Percentiles rank a stretch among this genome's conserved stretches.
These are phyloP conservation scores for Rhagonycha fulva DNA, from an alignment of 2,888 invertebrate species.

Conservation along the genomic window DNA sequence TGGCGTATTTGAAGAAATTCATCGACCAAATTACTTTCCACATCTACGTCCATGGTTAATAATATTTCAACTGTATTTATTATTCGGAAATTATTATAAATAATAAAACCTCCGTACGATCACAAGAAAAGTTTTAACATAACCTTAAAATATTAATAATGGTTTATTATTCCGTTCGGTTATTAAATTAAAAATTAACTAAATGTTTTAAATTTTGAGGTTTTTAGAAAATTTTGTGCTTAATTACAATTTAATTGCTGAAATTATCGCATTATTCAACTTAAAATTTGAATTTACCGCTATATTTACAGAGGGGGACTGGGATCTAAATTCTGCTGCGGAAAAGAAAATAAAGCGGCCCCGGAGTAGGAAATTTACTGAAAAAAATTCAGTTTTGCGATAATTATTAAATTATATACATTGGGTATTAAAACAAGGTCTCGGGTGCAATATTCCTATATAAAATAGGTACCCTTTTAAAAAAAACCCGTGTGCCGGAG, in stretches of 20 bases:
- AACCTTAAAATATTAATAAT: neutral
- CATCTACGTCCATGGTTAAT: conserved; percentile 16
- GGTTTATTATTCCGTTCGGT: neutral
- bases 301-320: neutral
- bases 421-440: no score
- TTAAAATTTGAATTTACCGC: neutral
- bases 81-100: neutral
- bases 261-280: neutral
- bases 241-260: neutral
- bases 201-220: neutral
- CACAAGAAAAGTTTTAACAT: neutral
- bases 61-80: neutral
- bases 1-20: conserved; percentile 24
- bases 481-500: no score
- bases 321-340: no score
- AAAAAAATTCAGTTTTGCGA: no score
- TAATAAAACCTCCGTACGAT: neutral
- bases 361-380: no score
- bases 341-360: no score
- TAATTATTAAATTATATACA: no score
- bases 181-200: neutral
- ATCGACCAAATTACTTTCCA: conserved; percentile 12
- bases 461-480: no score
- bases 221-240: neutral
- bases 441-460: no score